Evolutionary conservation across 35 echinoderm and acorn worm genomes (phyloP).

Genomic region (Ophiothrix spiculata): DNA sequence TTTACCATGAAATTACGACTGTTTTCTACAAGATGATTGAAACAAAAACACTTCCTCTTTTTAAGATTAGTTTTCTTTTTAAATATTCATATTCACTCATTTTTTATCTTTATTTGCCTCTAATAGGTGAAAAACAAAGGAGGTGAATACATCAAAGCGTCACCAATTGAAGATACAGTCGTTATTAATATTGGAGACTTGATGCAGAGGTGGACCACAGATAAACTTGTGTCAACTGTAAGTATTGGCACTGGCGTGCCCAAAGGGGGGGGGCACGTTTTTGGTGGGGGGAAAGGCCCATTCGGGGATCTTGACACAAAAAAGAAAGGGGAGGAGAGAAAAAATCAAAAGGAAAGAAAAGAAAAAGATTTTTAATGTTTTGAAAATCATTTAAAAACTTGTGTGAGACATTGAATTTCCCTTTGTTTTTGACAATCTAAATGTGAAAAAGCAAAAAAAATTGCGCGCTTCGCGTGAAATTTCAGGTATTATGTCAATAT

Average conservation of each 20-base stretch:
- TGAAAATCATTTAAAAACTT: too few relatives aligned
- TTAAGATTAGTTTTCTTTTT: neutral
- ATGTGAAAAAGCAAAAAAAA: too few relatives aligned
- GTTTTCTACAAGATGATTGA: neutral
- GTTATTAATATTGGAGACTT: slow-evolving; percentile 91
- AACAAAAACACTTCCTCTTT: neutral
- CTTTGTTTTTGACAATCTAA: too few relatives aligned
- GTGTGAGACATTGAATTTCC: too few relatives aligned
- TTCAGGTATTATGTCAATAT: too few relatives aligned
- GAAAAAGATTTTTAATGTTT: too few relatives aligned
- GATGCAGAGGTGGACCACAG: slow-evolving; percentile 93
- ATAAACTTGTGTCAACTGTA: slow-evolving; percentile 70
- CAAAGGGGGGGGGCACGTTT: neutral
- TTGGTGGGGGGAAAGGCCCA: neutral
- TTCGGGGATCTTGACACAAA: too few relatives aligned
- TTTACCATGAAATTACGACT: neutral
- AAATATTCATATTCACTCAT: too few relatives aligned
- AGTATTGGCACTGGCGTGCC: slow-evolving; percentile 4
- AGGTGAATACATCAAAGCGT: slow-evolving; percentile 60
- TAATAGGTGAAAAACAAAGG: slow-evolving; percentile 50
- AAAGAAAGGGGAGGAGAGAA: too few relatives aligned
- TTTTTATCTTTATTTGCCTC: too few relatives aligned
- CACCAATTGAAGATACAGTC: slow-evolving; percentile 62
- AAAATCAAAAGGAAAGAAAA: too few relatives aligned
- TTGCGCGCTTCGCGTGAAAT: too few relatives aligned